Evolutionary conservation across 2,888 invertebrate species (phyloP), one percentile per base, ranked within the genome.

Genomic region (Hesperia comma): DNA sequence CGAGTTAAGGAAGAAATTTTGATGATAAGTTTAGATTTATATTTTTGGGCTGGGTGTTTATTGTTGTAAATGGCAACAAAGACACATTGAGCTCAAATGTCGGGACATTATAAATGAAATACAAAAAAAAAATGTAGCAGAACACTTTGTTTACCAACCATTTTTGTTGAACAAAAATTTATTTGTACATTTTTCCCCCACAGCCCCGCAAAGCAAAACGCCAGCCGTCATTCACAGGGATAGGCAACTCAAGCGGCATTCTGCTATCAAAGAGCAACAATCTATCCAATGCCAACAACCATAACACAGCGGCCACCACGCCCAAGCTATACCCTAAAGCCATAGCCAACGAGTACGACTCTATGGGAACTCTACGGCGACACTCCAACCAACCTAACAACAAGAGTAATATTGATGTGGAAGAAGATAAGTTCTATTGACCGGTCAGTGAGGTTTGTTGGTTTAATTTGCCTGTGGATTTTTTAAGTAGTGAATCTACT

Each of bases 331-430:
- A 95, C 80, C 94, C 94, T 40, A 96, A 95, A 84, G 95, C 93
- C 69, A 94, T 94, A 77, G 94, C 93, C 56, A 96, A 96, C 70
- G 97, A 97, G 72, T 97, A 96, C 79, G 97, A 97, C 79, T 85
- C 92, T 0, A 95, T 96, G 61, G 95, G 96, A 15, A 96, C 96
- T 0, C 84, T 97, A 46, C 94, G 96, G 74, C 90, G 97, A 58
- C 96, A 97, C 82, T 96, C 96, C 93, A 96, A 87, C 93, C 95
- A 95, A 53, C 90, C 92, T 32, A 96, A 96, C 79, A 95, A 94
- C 40, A 94, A 93, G 58, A 94, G 90, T 69, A 93, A 95, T 70
- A 87, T 94, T 19, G 95, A 95, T 73, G 80, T 94, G 7, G 95
- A 95, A 76, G 95, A 95, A 68, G 95, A 95, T 71, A 95, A 95